Evolutionary conservation across 2,113 vertebrate species (phyloP), one percentile per base, ranked within the genome.

Genomic region (Sander lucioperca): DNA sequence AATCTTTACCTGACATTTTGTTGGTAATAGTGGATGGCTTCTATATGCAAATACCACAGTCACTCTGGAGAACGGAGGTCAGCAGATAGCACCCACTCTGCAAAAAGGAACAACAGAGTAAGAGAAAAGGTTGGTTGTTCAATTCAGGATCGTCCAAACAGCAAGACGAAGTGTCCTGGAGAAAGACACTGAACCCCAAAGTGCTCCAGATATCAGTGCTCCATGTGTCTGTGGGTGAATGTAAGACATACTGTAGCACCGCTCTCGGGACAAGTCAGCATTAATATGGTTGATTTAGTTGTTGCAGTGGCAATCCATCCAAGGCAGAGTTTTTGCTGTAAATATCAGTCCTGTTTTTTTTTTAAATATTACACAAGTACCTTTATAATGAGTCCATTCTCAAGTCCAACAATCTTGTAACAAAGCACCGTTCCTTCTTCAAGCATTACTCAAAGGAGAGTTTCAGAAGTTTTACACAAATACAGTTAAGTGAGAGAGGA

Each of bases 1-100:
- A 57, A 80, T 71, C 19, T 21, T 69, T 91, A 94, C 93, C 93
- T 74, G 93, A 94, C 93, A 94, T 94, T 74, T 27, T 79, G 82
- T 19, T 73, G 75, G 21, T 27, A 18, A 27, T n/a, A 53, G 48
- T 50, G 73, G 72, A 72, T 2, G 2, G 30, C 73, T 77, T 81
- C 56, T 58, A 39, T 45, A 10, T 30, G n/a, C 30, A 85, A 64
- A 78, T 39, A 68, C 50, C n/a, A 9, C 30, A 58, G 74, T 77
- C 65, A 79, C 75, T 63, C 70, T 64, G 69, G 45, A 56, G 56
- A 61, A 76, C 58, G 45, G 47, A 53, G 66, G n/a, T 90, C 89
- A 91, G 70, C 62, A 86, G 82, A 69, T 16, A 18, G 62, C 7
- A 19, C 14, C 19, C 21, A 15, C 51, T 64, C 91, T 92, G 83